phyloP scores from a whole-genome alignment of 2,888 invertebrate species.

The Autographa gamma region DNA sequence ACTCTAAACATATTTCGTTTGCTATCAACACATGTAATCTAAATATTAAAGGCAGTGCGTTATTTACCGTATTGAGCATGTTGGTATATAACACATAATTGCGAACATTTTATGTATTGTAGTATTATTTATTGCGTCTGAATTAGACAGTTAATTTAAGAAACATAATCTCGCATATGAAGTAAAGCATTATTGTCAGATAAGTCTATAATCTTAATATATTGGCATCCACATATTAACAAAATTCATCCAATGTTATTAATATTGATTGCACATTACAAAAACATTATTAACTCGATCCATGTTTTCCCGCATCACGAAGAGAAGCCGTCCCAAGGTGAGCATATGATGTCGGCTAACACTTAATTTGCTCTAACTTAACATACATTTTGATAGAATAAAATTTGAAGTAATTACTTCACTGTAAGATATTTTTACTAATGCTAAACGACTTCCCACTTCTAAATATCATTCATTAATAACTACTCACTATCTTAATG shows the following conservation, averaged over 20 bases:
- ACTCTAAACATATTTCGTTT: not conserved
- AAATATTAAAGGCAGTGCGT: not conserved
- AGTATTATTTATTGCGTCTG: not conserved
- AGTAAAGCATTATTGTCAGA: conserved; percentile 71
- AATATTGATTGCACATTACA: conserved; percentile 80
- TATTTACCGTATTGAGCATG: not conserved
- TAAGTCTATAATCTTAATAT: conserved; percentile 45
- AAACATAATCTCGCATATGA: conserved; percentile 66
- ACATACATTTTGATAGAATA: conserved; percentile 18
- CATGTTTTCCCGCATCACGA: conserved; percentile 78
- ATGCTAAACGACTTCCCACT: conserved; percentile 14
- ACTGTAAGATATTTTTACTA: conserved; percentile 28
- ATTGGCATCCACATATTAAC: conserved; percentile 69
- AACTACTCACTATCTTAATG: not conserved
- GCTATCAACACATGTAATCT: no score
- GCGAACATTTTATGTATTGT: not conserved
- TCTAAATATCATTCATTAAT: not conserved
- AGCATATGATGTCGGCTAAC: conserved; percentile 60
- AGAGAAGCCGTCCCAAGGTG: conserved; percentile 77
- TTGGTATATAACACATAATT: not conserved
- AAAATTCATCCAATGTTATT: conserved; percentile 62
- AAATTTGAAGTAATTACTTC: conserved; percentile 15
- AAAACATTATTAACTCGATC: conserved; percentile 70
- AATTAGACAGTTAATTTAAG: conserved; percentile 7
- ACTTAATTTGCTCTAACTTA: conserved; percentile 36